phyloP scores from a whole-genome alignment of 2,888 invertebrate genomes.

The Tipula lateralis region DNA sequence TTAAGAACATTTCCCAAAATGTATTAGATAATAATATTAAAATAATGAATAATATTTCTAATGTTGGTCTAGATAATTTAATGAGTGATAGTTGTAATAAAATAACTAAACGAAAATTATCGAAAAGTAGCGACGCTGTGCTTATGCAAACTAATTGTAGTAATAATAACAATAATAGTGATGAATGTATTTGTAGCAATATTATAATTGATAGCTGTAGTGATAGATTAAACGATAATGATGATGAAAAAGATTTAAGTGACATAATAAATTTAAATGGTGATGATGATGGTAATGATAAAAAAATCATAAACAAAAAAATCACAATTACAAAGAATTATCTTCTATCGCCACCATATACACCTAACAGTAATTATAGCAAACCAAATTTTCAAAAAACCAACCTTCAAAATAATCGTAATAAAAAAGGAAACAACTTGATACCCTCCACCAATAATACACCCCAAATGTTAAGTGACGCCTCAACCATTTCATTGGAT shows the following conservation, averaged over 20 bases:
- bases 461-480: constrained; percentile 45
- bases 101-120: constrained; percentile 20
- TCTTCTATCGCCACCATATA: constrained; percentile 46
- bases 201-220: constrained; percentile 24
- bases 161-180: background rate
- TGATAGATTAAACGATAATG: constrained; percentile 30
- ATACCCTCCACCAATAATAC: constrained; percentile 44
- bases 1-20: background rate
- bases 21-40: constrained; percentile 25
- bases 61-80: constrained; percentile 26
- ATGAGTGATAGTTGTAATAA: constrained; percentile 28
- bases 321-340: constrained; percentile 32
- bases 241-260: constrained; percentile 29
- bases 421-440: constrained; percentile 36
- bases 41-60: constrained; percentile 29
- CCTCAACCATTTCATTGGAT: constrained; percentile 48
- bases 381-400: constrained; percentile 31
- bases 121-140: constrained; percentile 30
- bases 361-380: constrained; percentile 39
- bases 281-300: constrained; percentile 30
- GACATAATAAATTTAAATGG: constrained; percentile 25
- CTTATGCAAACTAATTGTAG: background rate
- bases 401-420: constrained; percentile 29
- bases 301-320: background rate
- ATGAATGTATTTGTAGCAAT: constrained; percentile 29